Percentiles rank a stretch among this genome's conserved stretches.
phyloP scores from a whole-genome alignment of 2,113 vertebrate genomes.

The Gallinago media region DNA sequence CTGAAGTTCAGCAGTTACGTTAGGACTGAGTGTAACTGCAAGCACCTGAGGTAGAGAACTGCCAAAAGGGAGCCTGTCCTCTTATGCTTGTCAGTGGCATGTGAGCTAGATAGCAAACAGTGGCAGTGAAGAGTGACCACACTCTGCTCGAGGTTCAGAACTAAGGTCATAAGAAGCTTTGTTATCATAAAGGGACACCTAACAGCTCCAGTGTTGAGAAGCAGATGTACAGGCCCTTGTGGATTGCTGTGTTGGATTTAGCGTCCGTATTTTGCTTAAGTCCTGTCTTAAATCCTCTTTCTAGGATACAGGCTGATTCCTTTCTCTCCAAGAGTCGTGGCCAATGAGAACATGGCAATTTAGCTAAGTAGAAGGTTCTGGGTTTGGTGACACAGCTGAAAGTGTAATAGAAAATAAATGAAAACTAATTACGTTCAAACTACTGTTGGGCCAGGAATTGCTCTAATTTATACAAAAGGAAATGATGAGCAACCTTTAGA shows the following conservation, averaged over 20 bases:
- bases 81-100: neutral
- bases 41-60: neutral
- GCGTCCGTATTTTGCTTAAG: neutral
- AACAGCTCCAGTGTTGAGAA: neutral
- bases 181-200: rapidly evolving
- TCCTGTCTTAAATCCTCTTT: neutral
- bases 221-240: too few species aligned
- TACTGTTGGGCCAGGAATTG: neutral
- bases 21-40: neutral
- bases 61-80: neutral
- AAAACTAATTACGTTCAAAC: neutral
- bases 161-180: neutral
- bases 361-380: neutral
- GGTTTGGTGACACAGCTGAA: neutral
- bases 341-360: neutral
- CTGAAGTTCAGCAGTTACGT: neutral
- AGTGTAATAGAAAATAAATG: neutral
- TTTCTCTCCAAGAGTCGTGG: neutral
- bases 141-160: neutral
- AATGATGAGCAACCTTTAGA: rapidly evolving
- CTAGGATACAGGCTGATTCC: neutral
- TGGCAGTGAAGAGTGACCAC: rapidly evolving
- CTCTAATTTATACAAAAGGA: neutral
- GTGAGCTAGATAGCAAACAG: rapidly evolving
- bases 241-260: neutral